Evolutionary conservation across 1,140 invertebrate species (phyloP).

Genomic region (Monochamus saltuarius): DNA sequence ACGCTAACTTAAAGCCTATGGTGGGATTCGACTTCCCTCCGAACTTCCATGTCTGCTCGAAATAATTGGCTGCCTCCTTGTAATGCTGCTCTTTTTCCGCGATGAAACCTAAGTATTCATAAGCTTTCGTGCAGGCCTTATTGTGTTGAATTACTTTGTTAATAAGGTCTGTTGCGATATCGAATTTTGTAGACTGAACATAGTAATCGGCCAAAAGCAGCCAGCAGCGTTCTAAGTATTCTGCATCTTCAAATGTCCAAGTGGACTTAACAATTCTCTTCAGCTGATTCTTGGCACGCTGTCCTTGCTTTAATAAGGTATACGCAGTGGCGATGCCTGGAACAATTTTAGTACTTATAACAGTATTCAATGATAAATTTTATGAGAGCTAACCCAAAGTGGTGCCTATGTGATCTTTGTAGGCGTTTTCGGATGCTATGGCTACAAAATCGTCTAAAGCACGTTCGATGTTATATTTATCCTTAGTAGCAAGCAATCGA

Average conservation of each 20-base stretch:
- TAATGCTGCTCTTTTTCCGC: conserved; percentile 92
- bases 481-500: conserved; percentile 78
- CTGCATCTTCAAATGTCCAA: conserved; percentile 94
- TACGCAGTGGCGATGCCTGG: conserved; percentile 82
- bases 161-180: conserved; percentile 82
- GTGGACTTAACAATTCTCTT: conserved; percentile 83
- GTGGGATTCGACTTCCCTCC: conserved; percentile 76
- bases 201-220: conserved; percentile 89
- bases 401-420: conserved; percentile 80
- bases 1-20: conserved; percentile 90
- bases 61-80: conserved; percentile 80
- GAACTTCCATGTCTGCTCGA: conserved; percentile 83
- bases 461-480: conserved; percentile 82
- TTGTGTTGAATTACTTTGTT: conserved; percentile 83
- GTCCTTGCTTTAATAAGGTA: conserved; percentile 86
- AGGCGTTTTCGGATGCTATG: conserved; percentile 67
- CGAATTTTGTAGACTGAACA: conserved; percentile 82
- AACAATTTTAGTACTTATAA: background rate
- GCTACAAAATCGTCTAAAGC: conserved; percentile 81
- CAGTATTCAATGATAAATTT: too few relatives aligned
- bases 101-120: conserved; percentile 85
- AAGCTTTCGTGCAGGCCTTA: conserved; percentile 86
- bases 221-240: conserved; percentile 95
- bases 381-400: conserved; percentile 57
- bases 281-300: conserved; percentile 87